phyloP scores from a whole-genome alignment of 2,113 vertebrate species.

The Crocuta crocuta region DNA sequence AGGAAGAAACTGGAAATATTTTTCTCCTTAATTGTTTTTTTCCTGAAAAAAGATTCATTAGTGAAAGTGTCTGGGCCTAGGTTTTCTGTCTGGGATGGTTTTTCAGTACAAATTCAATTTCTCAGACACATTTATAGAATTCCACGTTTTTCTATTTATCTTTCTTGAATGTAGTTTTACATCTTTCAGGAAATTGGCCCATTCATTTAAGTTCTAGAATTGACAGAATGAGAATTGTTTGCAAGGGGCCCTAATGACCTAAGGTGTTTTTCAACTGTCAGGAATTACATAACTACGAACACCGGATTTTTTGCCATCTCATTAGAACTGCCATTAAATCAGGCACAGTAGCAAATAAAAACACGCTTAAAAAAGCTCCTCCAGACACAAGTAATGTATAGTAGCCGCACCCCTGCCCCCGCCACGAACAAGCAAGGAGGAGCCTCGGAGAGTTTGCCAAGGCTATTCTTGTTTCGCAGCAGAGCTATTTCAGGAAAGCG shows the following conservation, averaged over 20 bases:
- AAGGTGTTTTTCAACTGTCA: background rate
- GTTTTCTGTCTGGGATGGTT: background rate
- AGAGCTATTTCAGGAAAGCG: background rate
- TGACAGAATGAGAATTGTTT: background rate
- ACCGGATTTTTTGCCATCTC: background rate
- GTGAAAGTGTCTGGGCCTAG: background rate
- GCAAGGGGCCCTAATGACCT: background rate
- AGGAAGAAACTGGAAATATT: background rate
- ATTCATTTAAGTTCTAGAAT: background rate
- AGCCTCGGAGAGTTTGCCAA: no score
- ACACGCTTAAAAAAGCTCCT: background rate
- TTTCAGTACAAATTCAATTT: slow-evolving; percentile 26
- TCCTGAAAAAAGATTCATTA: background rate
- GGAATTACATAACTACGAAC: background rate
- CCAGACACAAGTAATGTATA: background rate
- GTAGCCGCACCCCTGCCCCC: background rate
- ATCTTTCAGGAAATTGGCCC: background rate
- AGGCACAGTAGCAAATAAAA: background rate
- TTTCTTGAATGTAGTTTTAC: background rate
- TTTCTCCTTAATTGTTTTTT: background rate
- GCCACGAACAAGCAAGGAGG: background rate
- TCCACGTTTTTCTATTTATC: background rate
- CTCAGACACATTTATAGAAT: background rate
- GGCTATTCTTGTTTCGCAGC: background rate
- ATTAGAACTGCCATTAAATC: background rate